Evolutionary conservation across 2,888 invertebrate genomes (phyloP).

Genomic region (Hemithea aestivaria): DNA sequence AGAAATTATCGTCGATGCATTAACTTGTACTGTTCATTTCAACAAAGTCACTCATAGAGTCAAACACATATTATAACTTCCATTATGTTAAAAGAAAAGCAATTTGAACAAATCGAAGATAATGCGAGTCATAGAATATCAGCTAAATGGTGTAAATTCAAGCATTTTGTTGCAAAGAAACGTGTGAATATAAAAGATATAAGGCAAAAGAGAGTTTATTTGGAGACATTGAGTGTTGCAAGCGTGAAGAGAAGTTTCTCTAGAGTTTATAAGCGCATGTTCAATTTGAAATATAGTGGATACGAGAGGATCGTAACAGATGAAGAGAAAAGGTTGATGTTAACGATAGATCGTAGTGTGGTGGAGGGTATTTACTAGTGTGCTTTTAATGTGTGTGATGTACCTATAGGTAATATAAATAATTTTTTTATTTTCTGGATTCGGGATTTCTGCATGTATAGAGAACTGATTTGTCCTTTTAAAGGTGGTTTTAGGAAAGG

Average conservation of each 20-base stretch:
- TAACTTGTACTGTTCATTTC: background rate
- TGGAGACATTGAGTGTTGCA: slow-evolving; percentile 54
- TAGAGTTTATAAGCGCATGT: slow-evolving; percentile 57
- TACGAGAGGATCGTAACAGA: slow-evolving; percentile 83
- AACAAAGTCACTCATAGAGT: no score
- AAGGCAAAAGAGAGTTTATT: slow-evolving; percentile 50
- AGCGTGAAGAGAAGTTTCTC: slow-evolving; percentile 59
- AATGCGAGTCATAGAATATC: slow-evolving; percentile 26
- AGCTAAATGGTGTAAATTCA: slow-evolving; percentile 51
- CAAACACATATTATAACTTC: background rate
- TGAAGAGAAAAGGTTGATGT: slow-evolving; percentile 83
- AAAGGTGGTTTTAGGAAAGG: no score
- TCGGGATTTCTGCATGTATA: no score
- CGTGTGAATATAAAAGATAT: slow-evolving; percentile 37
- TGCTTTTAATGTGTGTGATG: slow-evolving; percentile 10
- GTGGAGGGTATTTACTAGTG: slow-evolving; percentile 56
- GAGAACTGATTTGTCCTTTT: no score
- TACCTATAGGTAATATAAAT: slow-evolving; percentile 3
- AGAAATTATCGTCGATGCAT: slow-evolving; percentile 3
- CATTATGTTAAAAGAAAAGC: slow-evolving; percentile 19
- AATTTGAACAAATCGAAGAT: slow-evolving; percentile 26
- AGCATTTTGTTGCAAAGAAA: slow-evolving; percentile 44
- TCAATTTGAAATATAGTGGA: slow-evolving; percentile 71
- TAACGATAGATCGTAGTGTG: slow-evolving; percentile 41
- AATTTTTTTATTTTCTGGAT: slow-evolving; percentile 6